Evolutionary conservation across 2,113 vertebrate species (phyloP), one percentile per base, ranked within the genome.

Genomic region (Mungos mungo): DNA sequence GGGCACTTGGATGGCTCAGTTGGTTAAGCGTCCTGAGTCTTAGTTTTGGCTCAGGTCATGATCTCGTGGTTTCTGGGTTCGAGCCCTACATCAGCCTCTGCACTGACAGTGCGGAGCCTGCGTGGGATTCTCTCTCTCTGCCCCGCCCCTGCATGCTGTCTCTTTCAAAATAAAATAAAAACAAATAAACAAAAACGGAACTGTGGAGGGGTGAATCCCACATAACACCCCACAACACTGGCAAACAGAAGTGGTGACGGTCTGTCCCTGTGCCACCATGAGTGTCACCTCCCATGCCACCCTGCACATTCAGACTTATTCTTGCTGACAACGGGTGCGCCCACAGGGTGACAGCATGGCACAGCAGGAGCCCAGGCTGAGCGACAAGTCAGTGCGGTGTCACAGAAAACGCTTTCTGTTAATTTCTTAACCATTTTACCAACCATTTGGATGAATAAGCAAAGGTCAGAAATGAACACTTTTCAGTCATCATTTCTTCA

Each of bases 171-270:
- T 60, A 60, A 60, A 60, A 60, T 60, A 60, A 60, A 60, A 60
- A 19, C 16, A 16, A 54, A 60, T 60, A 60, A 60, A 60, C 7
- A 23, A 60, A 60, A 60, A 25, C 57, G 8, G 21, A 60, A 23
- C 5, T 1, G 1, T 5, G 31, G 12, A 35, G 1, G 45, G 19
- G 6, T 18, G 38, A 29, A 57, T 5, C 11, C 21, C 76, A 76
- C 1, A 2, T 7, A 35, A 69, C 0, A 3, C 21, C 6, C 50
- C 3, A 7, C 0, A 0, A 50, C 0, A n/a, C 38, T 12, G 12
- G 65, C 1, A 1, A 2, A 3, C 4, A 9, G 14, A 25, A 87
- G 27, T 5, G 1, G 18, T 1, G 74, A 5, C 31, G 2, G 38
- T 5, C 19, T 33, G 57, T 35, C 19, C 68, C 54, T 38, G 12